Evolutionary conservation across 2,113 vertebrate species (phyloP).

Genomic region (Heloderma charlesbogerti): DNA sequence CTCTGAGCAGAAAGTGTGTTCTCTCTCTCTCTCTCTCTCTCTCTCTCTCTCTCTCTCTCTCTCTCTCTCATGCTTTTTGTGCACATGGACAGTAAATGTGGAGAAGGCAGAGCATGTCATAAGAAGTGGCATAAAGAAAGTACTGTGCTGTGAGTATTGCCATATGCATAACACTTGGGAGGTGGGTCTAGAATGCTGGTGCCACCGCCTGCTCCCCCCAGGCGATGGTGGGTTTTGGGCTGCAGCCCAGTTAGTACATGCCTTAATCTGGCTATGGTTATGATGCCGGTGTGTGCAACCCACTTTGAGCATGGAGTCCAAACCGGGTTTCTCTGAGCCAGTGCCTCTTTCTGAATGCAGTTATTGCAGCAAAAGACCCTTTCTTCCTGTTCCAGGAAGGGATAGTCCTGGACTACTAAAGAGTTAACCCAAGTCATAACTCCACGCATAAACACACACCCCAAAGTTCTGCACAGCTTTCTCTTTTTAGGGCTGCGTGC

Average conservation of each 20-base stretch:
- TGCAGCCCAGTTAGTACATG: background rate
- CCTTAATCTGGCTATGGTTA: background rate
- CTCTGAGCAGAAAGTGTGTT: background rate
- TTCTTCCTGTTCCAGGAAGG: background rate
- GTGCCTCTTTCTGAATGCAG: background rate
- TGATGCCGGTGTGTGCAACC: background rate
- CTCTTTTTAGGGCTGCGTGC: constrained; percentile 79
- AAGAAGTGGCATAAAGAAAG: background rate
- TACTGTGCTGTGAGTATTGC: background rate
- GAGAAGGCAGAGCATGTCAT: background rate
- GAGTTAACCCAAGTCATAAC: background rate
- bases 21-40: no score
- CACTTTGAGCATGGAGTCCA: background rate
- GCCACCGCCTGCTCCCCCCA: no score
- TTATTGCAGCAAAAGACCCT: background rate
- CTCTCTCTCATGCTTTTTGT: background rate
- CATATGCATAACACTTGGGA: background rate
- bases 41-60: no score
- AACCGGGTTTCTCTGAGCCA: background rate
- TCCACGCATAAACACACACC: background rate
- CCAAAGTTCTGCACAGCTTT: constrained; percentile 51
- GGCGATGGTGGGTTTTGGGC: background rate
- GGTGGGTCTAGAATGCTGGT: background rate
- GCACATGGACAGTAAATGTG: background rate
- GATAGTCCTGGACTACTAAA: background rate